phyloP scores from a whole-genome alignment of 2,888 invertebrate genomes.

The Ceraclea dissimilis region DNA sequence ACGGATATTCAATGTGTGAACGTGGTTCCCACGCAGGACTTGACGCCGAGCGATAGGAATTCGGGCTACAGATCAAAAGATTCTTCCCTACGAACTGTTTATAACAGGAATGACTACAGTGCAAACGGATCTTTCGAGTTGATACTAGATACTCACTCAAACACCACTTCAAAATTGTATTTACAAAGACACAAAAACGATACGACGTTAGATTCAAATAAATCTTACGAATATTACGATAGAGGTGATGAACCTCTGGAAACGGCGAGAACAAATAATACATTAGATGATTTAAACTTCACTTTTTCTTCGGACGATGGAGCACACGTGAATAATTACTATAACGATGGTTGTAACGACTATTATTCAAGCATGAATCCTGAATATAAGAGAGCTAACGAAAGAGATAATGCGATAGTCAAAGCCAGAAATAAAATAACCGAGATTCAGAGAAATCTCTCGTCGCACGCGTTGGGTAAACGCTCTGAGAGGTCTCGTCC shows the following conservation, averaged over 20 bases:
- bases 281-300: constrained; percentile 43
- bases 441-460: constrained; percentile 23
- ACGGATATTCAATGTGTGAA: constrained; percentile 23
- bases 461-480: constrained; percentile 17
- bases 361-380: background rate
- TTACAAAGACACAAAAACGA: constrained; percentile 32
- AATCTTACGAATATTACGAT: constrained; percentile 34
- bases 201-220: constrained; percentile 16
- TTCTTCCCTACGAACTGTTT: background rate
- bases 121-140: constrained; percentile 18
- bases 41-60: constrained; percentile 4
- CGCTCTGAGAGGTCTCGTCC: constrained; percentile 4
- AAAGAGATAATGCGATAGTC: constrained; percentile 17
- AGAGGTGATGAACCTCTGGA: constrained; percentile 37
- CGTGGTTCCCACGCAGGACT: constrained; percentile 14
- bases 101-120: constrained; percentile 1
- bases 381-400: constrained; percentile 11
- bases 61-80: background rate
- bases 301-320: constrained; percentile 41
- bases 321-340: constrained; percentile 7
- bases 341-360: constrained; percentile 11
- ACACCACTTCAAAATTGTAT: constrained; percentile 18
- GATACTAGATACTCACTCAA: background rate
- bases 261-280: constrained; percentile 46
- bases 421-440: constrained; percentile 22